Conservation (phyloP, 2,797 vertebrate species). For the Peromyscus aztecus region DNA sequence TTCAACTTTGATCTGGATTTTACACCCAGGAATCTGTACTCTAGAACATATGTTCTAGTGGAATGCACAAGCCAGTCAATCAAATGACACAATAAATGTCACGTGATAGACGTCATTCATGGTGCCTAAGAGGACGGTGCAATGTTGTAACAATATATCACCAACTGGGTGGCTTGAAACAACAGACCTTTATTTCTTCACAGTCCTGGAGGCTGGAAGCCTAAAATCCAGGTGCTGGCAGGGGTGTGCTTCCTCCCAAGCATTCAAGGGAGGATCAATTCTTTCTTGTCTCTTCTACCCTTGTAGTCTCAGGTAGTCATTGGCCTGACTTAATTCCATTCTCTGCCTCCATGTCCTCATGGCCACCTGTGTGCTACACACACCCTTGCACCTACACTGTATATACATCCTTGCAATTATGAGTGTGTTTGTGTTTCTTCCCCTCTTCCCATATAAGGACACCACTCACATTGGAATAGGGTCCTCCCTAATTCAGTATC, state of each 20-base stretch:
- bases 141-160: background rate
- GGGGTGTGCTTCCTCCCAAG: background rate
- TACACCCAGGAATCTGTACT: background rate
- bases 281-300: background rate
- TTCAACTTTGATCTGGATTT: background rate
- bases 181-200: background rate
- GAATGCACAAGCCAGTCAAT: background rate
- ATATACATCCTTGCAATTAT: background rate
- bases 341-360: background rate
- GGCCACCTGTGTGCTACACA: background rate
- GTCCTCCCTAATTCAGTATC: background rate
- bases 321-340: background rate
- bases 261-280: background rate
- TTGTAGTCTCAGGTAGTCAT: background rate
- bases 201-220: background rate
- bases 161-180: background rate
- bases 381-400: background rate
- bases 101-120: background rate
- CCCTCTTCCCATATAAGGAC: background rate
- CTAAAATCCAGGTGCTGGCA: background rate
- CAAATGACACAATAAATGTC: background rate
- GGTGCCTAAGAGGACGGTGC: background rate
- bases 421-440: background rate
- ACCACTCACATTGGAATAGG: background rate
- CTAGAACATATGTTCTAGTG: background rate